These are phyloP conservation scores for Mirza zaza DNA, from an alignment of 2,113 vertebrate species.

Conservation along the genomic window DNA sequence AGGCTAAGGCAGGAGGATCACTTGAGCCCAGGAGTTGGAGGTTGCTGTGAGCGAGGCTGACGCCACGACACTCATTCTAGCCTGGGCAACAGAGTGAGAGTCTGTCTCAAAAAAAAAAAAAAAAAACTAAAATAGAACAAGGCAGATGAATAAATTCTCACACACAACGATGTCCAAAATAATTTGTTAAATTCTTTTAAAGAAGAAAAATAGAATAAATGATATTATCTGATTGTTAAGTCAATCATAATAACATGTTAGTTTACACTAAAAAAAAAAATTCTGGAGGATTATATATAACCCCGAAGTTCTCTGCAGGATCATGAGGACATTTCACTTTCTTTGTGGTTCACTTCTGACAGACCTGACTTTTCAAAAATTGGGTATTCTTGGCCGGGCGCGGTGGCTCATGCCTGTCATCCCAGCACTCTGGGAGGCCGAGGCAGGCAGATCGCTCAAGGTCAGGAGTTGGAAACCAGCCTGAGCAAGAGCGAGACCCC, in stretches of 20 bases:
- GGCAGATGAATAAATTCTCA: background rate
- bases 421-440: too few species aligned
- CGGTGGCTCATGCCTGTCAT: too few species aligned
- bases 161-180: background rate
- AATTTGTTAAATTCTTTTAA: background rate
- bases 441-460: too few species aligned
- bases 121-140: background rate
- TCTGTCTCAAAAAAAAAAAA: too few species aligned
- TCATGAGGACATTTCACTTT: background rate
- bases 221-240: background rate
- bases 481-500: too few species aligned
- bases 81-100: too few species aligned
- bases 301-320: background rate
- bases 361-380: background rate
- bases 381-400: background rate
- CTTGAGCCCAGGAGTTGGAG: too few species aligned
- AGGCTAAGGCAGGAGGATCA: too few species aligned
- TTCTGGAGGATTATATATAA: background rate
- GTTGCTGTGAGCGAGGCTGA: too few species aligned
- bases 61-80: too few species aligned
- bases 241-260: background rate
- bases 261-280: background rate
- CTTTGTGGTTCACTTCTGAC: background rate
- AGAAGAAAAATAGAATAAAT: constrained; percentile 13
- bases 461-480: too few species aligned